A percentile compares a stretch with the other conserved stretches of the same genome.
phyloP scores from a whole-genome alignment of 2,797 vertebrate species.

The Arrhamphus sclerolepis region DNA sequence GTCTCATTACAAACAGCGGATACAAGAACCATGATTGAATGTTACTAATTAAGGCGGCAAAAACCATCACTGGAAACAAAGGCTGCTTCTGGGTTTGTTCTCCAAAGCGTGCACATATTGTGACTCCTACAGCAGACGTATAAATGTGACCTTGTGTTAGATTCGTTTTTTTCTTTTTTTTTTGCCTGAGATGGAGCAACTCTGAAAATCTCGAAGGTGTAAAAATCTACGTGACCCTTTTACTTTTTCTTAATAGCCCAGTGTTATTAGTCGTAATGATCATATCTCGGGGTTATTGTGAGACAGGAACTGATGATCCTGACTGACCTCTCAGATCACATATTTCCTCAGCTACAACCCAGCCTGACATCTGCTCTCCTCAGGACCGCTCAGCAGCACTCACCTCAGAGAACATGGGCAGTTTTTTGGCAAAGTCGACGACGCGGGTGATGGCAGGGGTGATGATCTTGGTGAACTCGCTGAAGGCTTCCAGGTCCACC shows the following conservation, averaged over 20 bases:
- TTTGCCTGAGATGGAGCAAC: not conserved
- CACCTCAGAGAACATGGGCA: slow-evolving; percentile 99
- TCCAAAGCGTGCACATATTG: not conserved
- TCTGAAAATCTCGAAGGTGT: not conserved
- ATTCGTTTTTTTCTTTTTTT: too few relatives aligned
- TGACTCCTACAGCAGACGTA: not conserved
- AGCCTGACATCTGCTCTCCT: not conserved
- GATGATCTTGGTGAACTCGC: slow-evolving; percentile 99
- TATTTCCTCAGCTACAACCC: not conserved
- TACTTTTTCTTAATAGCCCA: too few relatives aligned
- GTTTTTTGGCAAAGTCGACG: slow-evolving; percentile 99
- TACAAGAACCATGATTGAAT: slow-evolving; percentile 42
- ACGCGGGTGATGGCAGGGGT: slow-evolving; percentile 98
- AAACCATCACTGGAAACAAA: slow-evolving; percentile 1
- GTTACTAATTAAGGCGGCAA: slow-evolving; percentile 34
- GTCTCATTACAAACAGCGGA: slow-evolving; percentile 43
- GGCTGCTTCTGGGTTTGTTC: not conserved
- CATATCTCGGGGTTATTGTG: not conserved
- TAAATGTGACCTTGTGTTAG: not conserved
- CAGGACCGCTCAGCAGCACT: slow-evolving; percentile 6
- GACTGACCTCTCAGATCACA: not conserved
- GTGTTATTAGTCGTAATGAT: not conserved
- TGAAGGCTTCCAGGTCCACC: slow-evolving; percentile 97
- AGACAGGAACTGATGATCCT: not conserved
- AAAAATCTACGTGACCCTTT: not conserved